Percentiles rank a stretch among this genome's conserved stretches.
Conservation (phyloP, 2,888 invertebrate genomes). For the Tetheella fluctuosa region DNA sequence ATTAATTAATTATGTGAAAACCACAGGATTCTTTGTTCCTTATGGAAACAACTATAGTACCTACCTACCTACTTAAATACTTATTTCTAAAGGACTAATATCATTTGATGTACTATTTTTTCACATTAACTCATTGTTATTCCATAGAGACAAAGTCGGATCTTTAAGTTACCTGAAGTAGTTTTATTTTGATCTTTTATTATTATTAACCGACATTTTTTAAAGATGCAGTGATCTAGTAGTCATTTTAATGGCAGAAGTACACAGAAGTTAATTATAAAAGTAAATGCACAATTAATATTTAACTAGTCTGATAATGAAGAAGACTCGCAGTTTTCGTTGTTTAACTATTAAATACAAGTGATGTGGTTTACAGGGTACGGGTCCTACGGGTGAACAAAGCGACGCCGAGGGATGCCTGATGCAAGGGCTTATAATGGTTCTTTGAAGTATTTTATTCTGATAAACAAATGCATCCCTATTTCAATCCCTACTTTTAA, state of each 20-base stretch:
- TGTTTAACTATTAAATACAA: slow-evolving; percentile 31
- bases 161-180: neutral
- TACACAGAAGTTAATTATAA: neutral
- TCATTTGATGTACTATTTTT: neutral
- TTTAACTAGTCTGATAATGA: neutral
- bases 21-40: neutral
- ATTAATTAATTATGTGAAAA: neutral
- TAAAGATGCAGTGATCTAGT: too few relatives aligned
- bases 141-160: neutral
- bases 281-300: neutral
- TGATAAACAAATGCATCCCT: slow-evolving; percentile 5
- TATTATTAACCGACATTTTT: too few relatives aligned
- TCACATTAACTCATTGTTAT: neutral
- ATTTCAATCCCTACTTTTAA: neutral
- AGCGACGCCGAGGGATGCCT: slow-evolving; percentile 30
- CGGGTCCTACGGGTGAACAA: slow-evolving; percentile 34
- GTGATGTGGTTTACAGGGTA: slow-evolving; percentile 36
- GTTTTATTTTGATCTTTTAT: too few relatives aligned
- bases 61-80: too few relatives aligned
- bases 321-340: slow-evolving; percentile 4
- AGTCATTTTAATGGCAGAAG: too few relatives aligned
- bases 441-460: slow-evolving; percentile 17
- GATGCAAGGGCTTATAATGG: slow-evolving; percentile 22
- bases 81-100: neutral
- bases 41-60: too few relatives aligned